Percentiles rank a stretch among this genome's conserved stretches.
These are phyloP conservation scores for Plagiodera versicolora DNA, from an alignment of 2,888 invertebrate genomes.

Conservation along the genomic window DNA sequence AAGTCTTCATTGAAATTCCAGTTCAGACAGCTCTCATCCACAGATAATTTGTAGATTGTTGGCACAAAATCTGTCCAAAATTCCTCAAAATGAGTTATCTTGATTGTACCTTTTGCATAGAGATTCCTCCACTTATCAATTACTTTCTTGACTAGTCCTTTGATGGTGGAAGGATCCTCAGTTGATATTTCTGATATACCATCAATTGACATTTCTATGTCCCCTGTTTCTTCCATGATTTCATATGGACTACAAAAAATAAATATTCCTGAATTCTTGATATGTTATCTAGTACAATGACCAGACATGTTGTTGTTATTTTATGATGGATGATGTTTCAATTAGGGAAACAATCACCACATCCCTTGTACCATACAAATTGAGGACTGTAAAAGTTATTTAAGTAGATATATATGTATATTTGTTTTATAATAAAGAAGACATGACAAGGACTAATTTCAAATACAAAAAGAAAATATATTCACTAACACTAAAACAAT, in stretches of 20 bases:
- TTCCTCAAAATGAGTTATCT: constrained; percentile 63
- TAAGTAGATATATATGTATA: too few relatives aligned
- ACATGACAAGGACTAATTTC: too few relatives aligned
- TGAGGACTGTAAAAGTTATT: too few relatives aligned
- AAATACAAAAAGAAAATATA: too few relatives aligned
- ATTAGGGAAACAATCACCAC: too few relatives aligned
- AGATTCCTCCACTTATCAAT: constrained; percentile 26
- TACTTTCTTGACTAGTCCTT: constrained; percentile 24
- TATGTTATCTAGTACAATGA: too few relatives aligned
- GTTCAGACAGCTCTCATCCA: constrained; percentile 69
- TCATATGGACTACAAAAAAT: constrained; percentile 16
- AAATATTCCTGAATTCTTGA: too few relatives aligned
- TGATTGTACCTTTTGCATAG: constrained; percentile 23
- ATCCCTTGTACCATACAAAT: too few relatives aligned
- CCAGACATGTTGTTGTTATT: too few relatives aligned
- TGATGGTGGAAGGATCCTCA: constrained; percentile 22
- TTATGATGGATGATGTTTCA: too few relatives aligned
- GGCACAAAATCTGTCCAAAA: constrained; percentile 77
- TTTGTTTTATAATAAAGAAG: too few relatives aligned
- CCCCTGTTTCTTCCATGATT: constrained; percentile 32
- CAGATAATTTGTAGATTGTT: constrained; percentile 70
- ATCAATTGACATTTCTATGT: constrained; percentile 25
- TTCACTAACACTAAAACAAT: too few relatives aligned
- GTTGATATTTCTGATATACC: constrained; percentile 13
- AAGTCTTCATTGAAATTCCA: constrained; percentile 76